Base-by-base conservation (phyloP, 2,888 invertebrate species). In the Diplazon laetatorius region DNA sequence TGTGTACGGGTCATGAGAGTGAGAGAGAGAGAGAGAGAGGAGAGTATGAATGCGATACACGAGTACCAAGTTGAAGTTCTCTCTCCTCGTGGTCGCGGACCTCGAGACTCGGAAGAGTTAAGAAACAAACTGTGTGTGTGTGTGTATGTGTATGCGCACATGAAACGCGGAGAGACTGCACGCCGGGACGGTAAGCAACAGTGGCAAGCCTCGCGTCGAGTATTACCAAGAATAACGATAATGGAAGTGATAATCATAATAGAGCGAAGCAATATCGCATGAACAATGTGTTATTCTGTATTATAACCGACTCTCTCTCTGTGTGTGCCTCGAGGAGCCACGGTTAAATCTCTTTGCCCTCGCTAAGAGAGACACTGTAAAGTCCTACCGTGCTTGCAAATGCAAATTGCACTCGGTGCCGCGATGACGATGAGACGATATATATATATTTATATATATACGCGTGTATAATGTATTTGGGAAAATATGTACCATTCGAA, bases 241-340 rank as follows among this genome's bases (percentile, higher is more conserved):
- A 85, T 82, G 78, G 73, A 68, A 80, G 82, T 83, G 81, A 84
- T 84, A 83, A 86, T 85, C 75, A 79, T 83, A 87, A 87, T 82
- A 76, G 84, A 79, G 69, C 70, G 80, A 81, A 74, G 80, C 80
- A 82, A 83, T 83, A 82, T 83, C 63, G 76, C 75, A 50, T 75
- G 80, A 81, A 86, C 87, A 84, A 85, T 85, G 80, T 80, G 80
- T 83, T 84, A 82, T 83, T 85, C 76, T 82, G 77, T 73, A 70
- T 83, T 83, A 82, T 76, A 68, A 63, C 46, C 16, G 57, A 42
- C 46, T 46, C 14, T 48, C 46, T 50, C 30, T 30, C 30, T 30
- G 4, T 30, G 4, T 30, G 30, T 30, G 10, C 35, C 12, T 16
- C 25, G 62, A 16, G 48, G n/a, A 10, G 37, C 22, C 25, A 22